phyloP scores from a whole-genome alignment of 2,888 invertebrate species.

The Pherbina coryleti region DNA sequence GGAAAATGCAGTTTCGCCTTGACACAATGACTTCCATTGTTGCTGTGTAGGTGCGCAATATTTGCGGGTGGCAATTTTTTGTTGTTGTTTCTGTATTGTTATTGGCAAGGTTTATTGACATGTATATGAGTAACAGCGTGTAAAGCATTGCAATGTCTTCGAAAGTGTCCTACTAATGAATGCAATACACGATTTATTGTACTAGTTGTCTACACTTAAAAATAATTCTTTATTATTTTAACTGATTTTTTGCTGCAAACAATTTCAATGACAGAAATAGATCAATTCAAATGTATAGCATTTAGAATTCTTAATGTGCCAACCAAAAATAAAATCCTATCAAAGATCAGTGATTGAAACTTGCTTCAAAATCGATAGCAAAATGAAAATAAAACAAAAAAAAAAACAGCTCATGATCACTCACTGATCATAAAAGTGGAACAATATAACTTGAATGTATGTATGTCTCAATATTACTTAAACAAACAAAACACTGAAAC shows the following conservation, averaged over 20 bases:
- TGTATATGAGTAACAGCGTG: background rate
- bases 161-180: background rate
- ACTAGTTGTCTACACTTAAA: background rate
- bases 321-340: too few relatives aligned
- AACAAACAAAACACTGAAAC: background rate
- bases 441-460: too few relatives aligned
- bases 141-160: background rate
- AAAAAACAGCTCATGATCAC: background rate
- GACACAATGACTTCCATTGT: constrained; percentile 29
- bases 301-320: too few relatives aligned
- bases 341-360: background rate
- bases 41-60: background rate
- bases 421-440: too few relatives aligned
- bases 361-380: background rate
- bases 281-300: too few relatives aligned
- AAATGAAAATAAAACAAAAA: background rate
- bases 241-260: too few relatives aligned
- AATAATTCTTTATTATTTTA: too few relatives aligned
- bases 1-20: constrained; percentile 6
- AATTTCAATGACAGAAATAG: too few relatives aligned
- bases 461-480: background rate
- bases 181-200: background rate
- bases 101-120: constrained; percentile 6
- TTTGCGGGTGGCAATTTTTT: background rate
- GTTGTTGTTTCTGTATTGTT: background rate